Evolutionary conservation across 2,888 invertebrate species (phyloP).

Genomic region (Helobdella robusta): DNA sequence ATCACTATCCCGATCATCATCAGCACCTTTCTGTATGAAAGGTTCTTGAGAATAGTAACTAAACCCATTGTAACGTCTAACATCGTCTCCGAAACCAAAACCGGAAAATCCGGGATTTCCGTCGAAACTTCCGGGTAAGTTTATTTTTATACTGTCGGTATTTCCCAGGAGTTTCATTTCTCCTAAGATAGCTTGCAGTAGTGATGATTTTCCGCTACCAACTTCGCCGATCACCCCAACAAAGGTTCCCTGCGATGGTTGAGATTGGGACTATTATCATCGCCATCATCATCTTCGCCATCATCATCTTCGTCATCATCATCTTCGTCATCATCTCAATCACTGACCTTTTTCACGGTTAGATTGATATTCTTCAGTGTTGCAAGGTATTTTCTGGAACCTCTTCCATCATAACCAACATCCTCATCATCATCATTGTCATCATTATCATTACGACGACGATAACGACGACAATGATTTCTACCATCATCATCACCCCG

Average conservation of each 20-base stretch:
- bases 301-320: constrained; percentile 2
- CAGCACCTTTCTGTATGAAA: constrained; percentile 80
- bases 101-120: not conserved
- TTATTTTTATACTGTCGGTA: no score
- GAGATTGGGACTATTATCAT: not conserved
- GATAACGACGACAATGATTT: no score
- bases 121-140: no score
- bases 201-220: constrained; percentile 80
- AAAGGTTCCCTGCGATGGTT: constrained; percentile 43
- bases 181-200: constrained; percentile 73
- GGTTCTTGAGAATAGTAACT: constrained; percentile 68
- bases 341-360: no score
- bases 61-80: no score
- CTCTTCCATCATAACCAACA: no score
- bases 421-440: no score
- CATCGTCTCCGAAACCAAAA: constrained; percentile 52
- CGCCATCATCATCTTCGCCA: not conserved
- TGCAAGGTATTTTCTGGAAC: no score
- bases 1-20: not conserved
- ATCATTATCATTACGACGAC: no score
- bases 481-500: no score
- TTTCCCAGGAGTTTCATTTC: constrained; percentile 64
- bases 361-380: no score
- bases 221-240: constrained; percentile 78
- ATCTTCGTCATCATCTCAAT: no score